Conservation (phyloP, 2,797 vertebrate species). For the Chaetodon trifasciatus region DNA sequence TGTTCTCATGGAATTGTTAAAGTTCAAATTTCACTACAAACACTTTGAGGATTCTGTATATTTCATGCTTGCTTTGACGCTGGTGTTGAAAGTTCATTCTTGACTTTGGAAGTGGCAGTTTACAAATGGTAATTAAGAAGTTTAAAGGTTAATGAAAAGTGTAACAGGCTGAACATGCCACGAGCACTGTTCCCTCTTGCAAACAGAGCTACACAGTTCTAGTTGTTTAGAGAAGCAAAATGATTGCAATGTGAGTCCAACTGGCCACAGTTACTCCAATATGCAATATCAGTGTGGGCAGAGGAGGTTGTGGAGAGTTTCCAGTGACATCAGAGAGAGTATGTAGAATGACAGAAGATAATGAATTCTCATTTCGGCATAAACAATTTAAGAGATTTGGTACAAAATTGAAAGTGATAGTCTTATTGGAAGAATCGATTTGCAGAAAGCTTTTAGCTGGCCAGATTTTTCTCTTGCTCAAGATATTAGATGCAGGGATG, state of each 20-base stretch:
- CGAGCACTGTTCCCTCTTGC: not conserved
- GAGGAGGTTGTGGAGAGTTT: conserved; percentile 13
- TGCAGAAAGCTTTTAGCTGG: conserved; percentile 7
- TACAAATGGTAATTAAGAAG: not conserved
- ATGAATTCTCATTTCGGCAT: conserved; percentile 13
- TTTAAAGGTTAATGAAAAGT: conserved; percentile 19
- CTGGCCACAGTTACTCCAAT: conserved; percentile 19
- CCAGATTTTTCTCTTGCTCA: not conserved
- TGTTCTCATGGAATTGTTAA: not conserved
- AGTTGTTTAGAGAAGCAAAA: conserved; percentile 28
- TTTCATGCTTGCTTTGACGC: not conserved
- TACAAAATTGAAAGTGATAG: conserved; percentile 5
- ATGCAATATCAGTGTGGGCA: conserved; percentile 15
- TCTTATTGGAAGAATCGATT: conserved; percentile 7
- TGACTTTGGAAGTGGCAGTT: not conserved
- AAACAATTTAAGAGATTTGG: conserved; percentile 20
- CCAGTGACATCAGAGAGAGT: conserved; percentile 18
- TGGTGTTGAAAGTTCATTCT: not conserved
- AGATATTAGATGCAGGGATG: not conserved
- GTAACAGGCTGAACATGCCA: not conserved
- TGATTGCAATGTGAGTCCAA: conserved; percentile 31
- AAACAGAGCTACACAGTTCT: conserved; percentile 3
- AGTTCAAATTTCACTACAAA: not conserved
- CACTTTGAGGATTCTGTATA: not conserved
- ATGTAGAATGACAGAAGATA: not conserved